A percentile compares a stretch with the other conserved stretches of the same genome.
Evolutionary conservation across 2,113 vertebrate species (phyloP).

Genomic region (Urocynchramus pylzowi): DNA sequence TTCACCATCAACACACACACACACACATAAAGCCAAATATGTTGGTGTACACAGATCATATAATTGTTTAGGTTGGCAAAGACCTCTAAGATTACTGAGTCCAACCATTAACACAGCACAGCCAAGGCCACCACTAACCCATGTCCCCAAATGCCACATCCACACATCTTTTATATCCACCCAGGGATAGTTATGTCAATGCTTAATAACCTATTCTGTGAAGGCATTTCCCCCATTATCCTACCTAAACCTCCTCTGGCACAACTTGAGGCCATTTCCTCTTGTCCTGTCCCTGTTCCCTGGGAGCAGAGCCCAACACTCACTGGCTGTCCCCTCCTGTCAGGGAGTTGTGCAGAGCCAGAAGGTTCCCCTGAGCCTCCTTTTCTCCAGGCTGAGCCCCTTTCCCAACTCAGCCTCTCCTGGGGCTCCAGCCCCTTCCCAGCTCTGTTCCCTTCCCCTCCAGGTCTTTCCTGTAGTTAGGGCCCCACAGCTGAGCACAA

Average conservation of each 20-base stretch:
- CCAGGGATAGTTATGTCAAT: not conserved
- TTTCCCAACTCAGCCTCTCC: not conserved
- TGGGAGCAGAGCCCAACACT: fast-evolving
- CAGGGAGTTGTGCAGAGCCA: not conserved
- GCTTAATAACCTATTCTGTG: not conserved
- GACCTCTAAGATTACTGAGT: not conserved
- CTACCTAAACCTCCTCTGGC: not conserved
- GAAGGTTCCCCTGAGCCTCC: not conserved
- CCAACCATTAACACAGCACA: not conserved
- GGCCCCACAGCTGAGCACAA: not conserved
- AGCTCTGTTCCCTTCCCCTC: not conserved
- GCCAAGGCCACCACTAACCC: not conserved
- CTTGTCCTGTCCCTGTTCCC: not conserved
- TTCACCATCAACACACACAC: not conserved
- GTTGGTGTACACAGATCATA: not conserved
- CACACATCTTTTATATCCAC: not conserved
- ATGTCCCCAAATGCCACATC: not conserved
- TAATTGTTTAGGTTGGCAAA: not conserved
- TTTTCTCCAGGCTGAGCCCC: not conserved
- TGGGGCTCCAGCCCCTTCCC: not conserved
- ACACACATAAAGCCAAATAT: not conserved
- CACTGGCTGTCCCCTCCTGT: fast-evolving
- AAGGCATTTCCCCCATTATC: not conserved
- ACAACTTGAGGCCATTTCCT: not conserved
- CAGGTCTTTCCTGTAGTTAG: too few relatives aligned